Base-by-base conservation (phyloP, 2,888 invertebrate genomes). In the Dorcus hopei region DNA sequence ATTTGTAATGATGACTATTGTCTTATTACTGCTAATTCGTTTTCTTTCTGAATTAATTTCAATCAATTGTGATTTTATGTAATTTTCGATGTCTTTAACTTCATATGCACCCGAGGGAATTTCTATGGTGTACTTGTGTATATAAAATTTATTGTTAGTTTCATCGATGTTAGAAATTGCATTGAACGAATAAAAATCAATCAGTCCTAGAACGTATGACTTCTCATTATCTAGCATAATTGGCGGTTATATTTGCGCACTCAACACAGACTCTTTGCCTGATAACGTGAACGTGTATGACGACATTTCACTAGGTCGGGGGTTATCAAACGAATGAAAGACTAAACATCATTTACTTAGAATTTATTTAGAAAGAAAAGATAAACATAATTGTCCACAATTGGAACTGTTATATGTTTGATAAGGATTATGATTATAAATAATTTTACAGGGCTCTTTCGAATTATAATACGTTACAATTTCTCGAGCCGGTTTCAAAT, bases 401-500 rank as follows among this genome's bases (percentile, higher is more conserved):
- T 42, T 42, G 6, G 14, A 42, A 42, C 42, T 42, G 42, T 42
- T 14, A 42, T 42, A 42, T 4, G 42, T 42, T 7, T 42, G 42
- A 42, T 42, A 42, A 5, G 14, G 6, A 42, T 9, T 1, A 8
- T 42, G 14, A 42, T 42, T 42, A 42, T 14, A 42, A 42, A 42
- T 9, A 42, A 42, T 14, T 11, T 42, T 14, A 42, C 42, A 42
- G 3, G 11, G 11, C 14, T 7, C 42, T 6, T 9, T 42, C 5
- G 42, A 42, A 14, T 42, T 11, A 49, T 38, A 62, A 57, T 61
- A 61, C 7, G 38, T 11, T 57, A 42, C 9, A 11, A 61, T 23
- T 52, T 61, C 59, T 9, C 11, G 9, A 19, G 59, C 58, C 9
- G 56, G 56, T 48, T 14, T 47, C 11, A 59, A 42, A 48, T 59